A percentile compares a stretch with the other conserved stretches of the same genome.
These are phyloP conservation scores for Ectropis crepuscularia DNA, from an alignment of 2,888 invertebrate species.

Conservation along the genomic window DNA sequence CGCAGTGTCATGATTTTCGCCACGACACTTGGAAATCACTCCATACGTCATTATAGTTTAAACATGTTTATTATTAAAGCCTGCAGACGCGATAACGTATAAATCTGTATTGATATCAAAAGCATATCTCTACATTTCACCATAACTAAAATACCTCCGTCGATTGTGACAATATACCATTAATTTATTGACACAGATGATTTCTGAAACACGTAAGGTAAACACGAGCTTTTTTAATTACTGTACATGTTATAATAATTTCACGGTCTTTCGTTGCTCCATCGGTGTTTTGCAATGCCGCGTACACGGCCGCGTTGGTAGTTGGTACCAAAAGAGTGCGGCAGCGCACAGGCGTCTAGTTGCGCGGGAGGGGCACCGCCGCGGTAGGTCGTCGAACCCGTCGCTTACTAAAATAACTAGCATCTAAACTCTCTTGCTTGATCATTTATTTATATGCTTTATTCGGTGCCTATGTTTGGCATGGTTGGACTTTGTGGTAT, in stretches of 20 bases:
- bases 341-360: constrained; percentile 52
- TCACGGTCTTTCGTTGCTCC: constrained; percentile 16
- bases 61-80: too few species aligned
- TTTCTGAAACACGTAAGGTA: too few species aligned
- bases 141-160: too few species aligned
- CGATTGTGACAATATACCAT: too few species aligned
- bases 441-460: constrained; percentile 31
- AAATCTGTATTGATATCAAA: too few species aligned
- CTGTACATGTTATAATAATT: neutral
- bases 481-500: too few species aligned
- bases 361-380: constrained; percentile 56
- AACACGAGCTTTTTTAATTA: constrained; percentile 1
- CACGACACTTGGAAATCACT: too few species aligned
- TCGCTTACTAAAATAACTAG: constrained; percentile 63
- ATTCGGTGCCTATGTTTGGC: neutral
- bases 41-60: too few species aligned
- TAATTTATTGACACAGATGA: too few species aligned
- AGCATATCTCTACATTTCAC: too few species aligned
- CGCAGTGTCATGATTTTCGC: too few species aligned
- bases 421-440: constrained; percentile 44
- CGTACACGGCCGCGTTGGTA: constrained; percentile 42
- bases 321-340: constrained; percentile 52
- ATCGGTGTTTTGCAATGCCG: constrained; percentile 63
- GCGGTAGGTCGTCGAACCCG: constrained; percentile 68
- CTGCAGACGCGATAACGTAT: too few species aligned